Evolutionary conservation across 2,888 invertebrate genomes (phyloP).

Genomic region (Eristalinus aeneus): DNA sequence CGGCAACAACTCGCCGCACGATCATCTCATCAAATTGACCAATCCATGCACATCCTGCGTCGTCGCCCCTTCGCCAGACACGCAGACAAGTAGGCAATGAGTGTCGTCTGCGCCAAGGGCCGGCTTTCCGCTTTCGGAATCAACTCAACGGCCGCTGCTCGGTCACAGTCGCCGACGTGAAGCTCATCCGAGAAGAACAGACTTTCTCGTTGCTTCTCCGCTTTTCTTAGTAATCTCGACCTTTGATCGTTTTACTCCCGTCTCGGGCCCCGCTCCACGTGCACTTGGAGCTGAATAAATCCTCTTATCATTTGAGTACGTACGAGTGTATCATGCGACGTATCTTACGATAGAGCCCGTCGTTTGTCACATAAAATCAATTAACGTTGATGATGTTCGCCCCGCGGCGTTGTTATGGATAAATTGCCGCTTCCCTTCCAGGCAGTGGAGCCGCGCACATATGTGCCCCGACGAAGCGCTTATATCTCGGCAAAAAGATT

Average conservation of each 20-base stretch:
- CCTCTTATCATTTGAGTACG: background rate
- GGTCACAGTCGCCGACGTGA: background rate
- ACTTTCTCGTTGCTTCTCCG: background rate
- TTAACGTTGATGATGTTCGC: background rate
- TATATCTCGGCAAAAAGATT: conserved; percentile 8
- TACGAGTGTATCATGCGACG: background rate
- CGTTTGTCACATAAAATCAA: background rate
- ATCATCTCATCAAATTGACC: background rate
- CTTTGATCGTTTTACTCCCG: background rate
- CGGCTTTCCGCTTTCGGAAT: too few species aligned
- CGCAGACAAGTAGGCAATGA: background rate
- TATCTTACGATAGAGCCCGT: background rate
- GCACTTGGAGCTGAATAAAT: background rate
- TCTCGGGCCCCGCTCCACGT: background rate
- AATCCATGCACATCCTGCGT: background rate
- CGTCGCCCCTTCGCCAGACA: background rate
- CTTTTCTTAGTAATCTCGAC: background rate
- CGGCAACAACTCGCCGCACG: background rate
- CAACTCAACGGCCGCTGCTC: background rate
- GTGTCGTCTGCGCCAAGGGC: background rate
- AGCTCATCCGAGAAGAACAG: background rate
- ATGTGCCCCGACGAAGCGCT: background rate
- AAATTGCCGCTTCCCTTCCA: background rate
- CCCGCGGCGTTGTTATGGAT: background rate
- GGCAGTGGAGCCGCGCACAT: background rate